Base-by-base conservation (phyloP, 2,113 vertebrate species). In the Antechinus stuartii region DNA sequence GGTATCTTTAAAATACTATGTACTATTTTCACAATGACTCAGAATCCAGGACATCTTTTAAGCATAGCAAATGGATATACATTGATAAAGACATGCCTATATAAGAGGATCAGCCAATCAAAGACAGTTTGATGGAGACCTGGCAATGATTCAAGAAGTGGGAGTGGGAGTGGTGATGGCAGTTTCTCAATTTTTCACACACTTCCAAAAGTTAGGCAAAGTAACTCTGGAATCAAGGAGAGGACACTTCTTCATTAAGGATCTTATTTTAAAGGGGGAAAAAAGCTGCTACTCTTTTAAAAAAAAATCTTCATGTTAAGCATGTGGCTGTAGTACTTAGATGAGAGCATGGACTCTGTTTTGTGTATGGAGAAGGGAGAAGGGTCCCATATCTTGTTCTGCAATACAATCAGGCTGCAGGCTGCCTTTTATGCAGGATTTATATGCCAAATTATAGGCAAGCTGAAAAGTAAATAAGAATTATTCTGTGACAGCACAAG, bases 1-100 rank as follows among this genome's bases (percentile, higher is more conserved):
- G 23, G n/a, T 95, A 57, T 5, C 89, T 95, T 94, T 95, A 89
- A 92, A 94, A 89, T 95, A 91, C 96, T 56, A 90, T 52, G 47
- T 94, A 76, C 89, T 95, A 93, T 93, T 93, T 96, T 95, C 23
- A 55, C 52, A 54, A 46, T 93, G 91, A 91, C 50, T 50, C 93
- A 55, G 76, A 94, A 97, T 91, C 89, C 47, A 68, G 30, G 49
- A 91, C 49, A 94, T 93, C 52, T 97, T 95, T 90, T 52, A 46
- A 95, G 50, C 53, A 94, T 22, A 96, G 92, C 12, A 54, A 92
- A 95, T 91, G 96, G 55, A 97, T 93, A 91, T 94, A 96, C 90
- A 95, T 30, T 97, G 61, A 97, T 95, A 91, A 95, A 97, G 92
- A 95, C 47, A 93, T 84, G 68, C 16, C 68, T 84, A 42, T 42